These are phyloP conservation scores for Rachycentron canadum DNA, from an alignment of 2,797 vertebrate species.

Conservation along the genomic window DNA sequence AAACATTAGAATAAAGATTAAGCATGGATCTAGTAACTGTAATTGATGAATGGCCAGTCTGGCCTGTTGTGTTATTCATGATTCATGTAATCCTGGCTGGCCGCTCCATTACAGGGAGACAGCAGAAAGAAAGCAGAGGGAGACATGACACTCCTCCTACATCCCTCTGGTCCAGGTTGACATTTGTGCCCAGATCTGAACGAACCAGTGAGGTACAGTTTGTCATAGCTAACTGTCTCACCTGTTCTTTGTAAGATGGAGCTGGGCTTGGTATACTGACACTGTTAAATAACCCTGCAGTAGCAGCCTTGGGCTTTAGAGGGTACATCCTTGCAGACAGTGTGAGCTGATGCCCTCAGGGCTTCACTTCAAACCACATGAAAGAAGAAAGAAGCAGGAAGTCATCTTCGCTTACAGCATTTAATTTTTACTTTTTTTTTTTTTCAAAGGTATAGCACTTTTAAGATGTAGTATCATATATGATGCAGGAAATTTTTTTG, in stretches of 20 bases:
- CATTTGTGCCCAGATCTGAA: slow-evolving; percentile 47
- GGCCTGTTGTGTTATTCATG: slow-evolving; percentile 53
- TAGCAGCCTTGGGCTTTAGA: slow-evolving; percentile 63
- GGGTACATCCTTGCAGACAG: slow-evolving; percentile 56
- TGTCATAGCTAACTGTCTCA: slow-evolving; percentile 47
- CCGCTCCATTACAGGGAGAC: slow-evolving; percentile 21
- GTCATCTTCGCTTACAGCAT: slow-evolving; percentile 48
- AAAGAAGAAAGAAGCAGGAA: slow-evolving; percentile 55
- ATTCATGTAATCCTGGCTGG: slow-evolving; percentile 37
- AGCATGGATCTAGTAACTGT: slow-evolving; percentile 31
- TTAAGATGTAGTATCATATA: slow-evolving; percentile 42
- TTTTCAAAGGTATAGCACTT: slow-evolving; percentile 42
- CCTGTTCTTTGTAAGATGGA: slow-evolving; percentile 51
- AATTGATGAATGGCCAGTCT: slow-evolving; percentile 36
- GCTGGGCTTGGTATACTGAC: slow-evolving; percentile 26
- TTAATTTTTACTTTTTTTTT: slow-evolving; percentile 25
- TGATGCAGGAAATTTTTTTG: slow-evolving; percentile 35
- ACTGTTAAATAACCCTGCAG: slow-evolving; percentile 54
- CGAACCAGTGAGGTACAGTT: slow-evolving; percentile 27
- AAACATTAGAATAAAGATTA: slow-evolving; percentile 46
- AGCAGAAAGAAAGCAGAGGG: slow-evolving; percentile 23
- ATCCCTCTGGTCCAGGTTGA: slow-evolving; percentile 58
- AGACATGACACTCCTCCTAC: slow-evolving; percentile 48
- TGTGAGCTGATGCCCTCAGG: slow-evolving; percentile 67
- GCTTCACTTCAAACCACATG: slow-evolving; percentile 65